Evolutionary conservation across 2,797 vertebrate species (phyloP), one percentile per base, ranked within the genome.

Genomic region (Chiloscyllium punctatum): DNA sequence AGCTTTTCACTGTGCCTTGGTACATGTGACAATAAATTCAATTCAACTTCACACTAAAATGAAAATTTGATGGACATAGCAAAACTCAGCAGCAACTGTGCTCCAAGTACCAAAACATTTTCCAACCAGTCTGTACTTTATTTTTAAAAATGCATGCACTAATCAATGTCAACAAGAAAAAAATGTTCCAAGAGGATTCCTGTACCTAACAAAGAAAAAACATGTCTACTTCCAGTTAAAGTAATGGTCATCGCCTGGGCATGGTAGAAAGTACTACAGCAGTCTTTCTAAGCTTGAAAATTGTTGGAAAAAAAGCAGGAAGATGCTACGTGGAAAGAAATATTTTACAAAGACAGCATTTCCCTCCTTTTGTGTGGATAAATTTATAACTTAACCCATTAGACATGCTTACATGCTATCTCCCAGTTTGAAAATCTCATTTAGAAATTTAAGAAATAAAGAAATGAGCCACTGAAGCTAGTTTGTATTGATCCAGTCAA

Each of bases 111-210:
- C 74, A 53, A 94, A 53, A 74, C 53, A 0, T 25, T 30, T 72
- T 71, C 30, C 69, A 53, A 53, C 5, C 1, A 48, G 94, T 30
- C n/a, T 72, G 69, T 37, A 15, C 37, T n/a, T n/a, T 69, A n/a
- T 74, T 95, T 53, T 95, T 57, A 95, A 95, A 77, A 30, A 51
- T 95, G 15, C 2, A 74, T 95, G 71, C 71, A 23, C 53, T 42
- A 33, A 77, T 95, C 25, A 77, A 95, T 95, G 94, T 95, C 71
- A 95, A 48, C 13, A 95, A 57, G 37, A 23, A 95, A 48, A 48
- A 77, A n/a, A 30, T 48, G 69, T 72, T 95, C 69, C 30, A 95
- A 3, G 6, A 69, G 90, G 90, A 92, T 69, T 69, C 48, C 71
- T 48, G 21, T 48, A 53, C 27, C 51, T 27, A n/a, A 69, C 71